Conservation (phyloP, 2,113 vertebrate species). For the Panthera leo region DNA sequence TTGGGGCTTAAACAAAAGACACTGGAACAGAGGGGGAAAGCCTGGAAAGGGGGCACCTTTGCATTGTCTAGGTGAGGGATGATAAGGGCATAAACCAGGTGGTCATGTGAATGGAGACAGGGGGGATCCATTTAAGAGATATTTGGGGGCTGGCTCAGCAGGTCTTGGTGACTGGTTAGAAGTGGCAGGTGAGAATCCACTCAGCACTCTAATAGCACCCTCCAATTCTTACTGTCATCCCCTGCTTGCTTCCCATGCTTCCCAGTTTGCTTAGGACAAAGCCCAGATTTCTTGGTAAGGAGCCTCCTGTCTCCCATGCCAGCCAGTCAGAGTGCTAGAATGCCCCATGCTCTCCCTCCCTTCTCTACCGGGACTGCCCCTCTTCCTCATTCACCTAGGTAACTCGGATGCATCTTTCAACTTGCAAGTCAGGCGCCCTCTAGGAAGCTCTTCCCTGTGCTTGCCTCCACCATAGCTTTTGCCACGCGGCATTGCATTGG, state of each 20-base stretch:
- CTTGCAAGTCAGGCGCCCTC: neutral
- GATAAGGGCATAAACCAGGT: neutral
- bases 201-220: neutral
- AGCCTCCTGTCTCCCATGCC: neutral
- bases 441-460: neutral
- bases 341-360: neutral
- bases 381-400: neutral
- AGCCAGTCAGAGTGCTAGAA: neutral
- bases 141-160: neutral
- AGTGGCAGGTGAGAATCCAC: neutral
- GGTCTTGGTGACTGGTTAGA: neutral
- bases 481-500: neutral
- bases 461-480: neutral
- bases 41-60: too few relatives aligned
- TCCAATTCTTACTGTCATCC: neutral
- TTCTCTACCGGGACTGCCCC: neutral
- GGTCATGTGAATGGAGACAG: neutral
- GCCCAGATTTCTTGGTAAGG: neutral
- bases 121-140: neutral
- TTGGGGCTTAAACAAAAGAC: neutral
- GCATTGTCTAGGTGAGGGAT: neutral
- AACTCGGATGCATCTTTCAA: neutral
- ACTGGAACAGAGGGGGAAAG: neutral
- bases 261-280: neutral
- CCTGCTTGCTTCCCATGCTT: neutral